Base-by-base conservation (phyloP, 1,140 invertebrate genomes). In the Whitmania pigra region DNA sequence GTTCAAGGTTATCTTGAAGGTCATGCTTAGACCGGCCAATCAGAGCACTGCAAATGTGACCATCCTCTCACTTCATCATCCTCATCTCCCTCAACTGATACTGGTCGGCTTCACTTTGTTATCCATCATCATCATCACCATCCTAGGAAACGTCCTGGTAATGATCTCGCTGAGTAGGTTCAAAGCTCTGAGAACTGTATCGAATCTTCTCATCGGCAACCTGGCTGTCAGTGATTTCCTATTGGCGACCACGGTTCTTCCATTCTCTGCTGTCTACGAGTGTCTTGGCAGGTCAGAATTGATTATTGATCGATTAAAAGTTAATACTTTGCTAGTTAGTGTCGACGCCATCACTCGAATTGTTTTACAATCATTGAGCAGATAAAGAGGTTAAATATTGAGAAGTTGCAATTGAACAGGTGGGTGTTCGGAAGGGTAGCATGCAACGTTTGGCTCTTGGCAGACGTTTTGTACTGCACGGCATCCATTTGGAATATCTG, bases 401-500 rank as follows among this genome's bases (percentile, higher is more conserved):
- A 36, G n/a, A 36, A 36, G 31, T 36, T 36, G 31, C 2, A 36
- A 36, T 6, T 36, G 6, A 27, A 11, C 17, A 55, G 71, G 7
- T 75, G 74, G 74, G 29, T 71, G 0, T 71, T 75, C 54, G 74
- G 74, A 22, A 71, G 69, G 31, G 49, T 53, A 5, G 68, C 75
- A 29, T 77, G 76, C 66, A 71, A 76, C 70, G 55, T 76, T 20
- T 77, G 76, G 76, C 57, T 77, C 11, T 43, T 55, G 13, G 69
- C 73, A 0, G 82, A 83, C 75, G 82, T 83, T 6, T 74, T 83
- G n/a, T 81, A 80, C 73, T 83, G 81, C 75, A 83, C 82, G 13
- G 82, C 82, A 6, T 82, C 81, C 25, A 82, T 83, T 31, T 83
- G 82, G 82, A 80, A 81, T 25, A 72, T 83, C 17, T 80, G 79